phyloP scores from a whole-genome alignment of 2,888 invertebrate species.

The Cantharis flavilabris region DNA sequence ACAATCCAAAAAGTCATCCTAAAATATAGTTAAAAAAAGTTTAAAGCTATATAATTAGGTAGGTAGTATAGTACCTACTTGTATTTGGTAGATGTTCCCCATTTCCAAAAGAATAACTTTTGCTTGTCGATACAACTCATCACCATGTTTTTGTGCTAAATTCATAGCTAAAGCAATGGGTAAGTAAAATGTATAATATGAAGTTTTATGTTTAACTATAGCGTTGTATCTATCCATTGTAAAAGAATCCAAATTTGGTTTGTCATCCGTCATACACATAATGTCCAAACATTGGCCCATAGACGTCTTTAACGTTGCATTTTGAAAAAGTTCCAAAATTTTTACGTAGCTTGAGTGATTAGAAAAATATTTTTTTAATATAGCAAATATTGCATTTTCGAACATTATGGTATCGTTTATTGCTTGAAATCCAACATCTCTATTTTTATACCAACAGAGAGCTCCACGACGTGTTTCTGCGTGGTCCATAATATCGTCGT shows the following conservation, averaged over 20 bases:
- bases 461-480: slow-evolving; percentile 82
- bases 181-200: slow-evolving; percentile 92
- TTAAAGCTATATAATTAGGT: neutral
- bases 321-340: slow-evolving; percentile 82
- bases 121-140: slow-evolving; percentile 81
- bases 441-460: slow-evolving; percentile 86
- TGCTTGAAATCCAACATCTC: slow-evolving; percentile 73
- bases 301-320: slow-evolving; percentile 72
- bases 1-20: slow-evolving; percentile 90
- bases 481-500: slow-evolving; percentile 92
- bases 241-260: slow-evolving; percentile 70
- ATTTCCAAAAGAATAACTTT: slow-evolving; percentile 87
- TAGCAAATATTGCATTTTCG: slow-evolving; percentile 58
- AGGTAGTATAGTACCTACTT: slow-evolving; percentile 62
- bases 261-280: slow-evolving; percentile 61
- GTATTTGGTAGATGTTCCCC: slow-evolving; percentile 95
- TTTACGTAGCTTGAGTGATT: slow-evolving; percentile 76
- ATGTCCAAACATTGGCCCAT: slow-evolving; percentile 85
- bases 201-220: slow-evolving; percentile 90
- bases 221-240: slow-evolving; percentile 86
- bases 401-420: slow-evolving; percentile 86
- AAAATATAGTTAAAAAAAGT: slow-evolving; percentile 22
- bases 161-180: slow-evolving; percentile 89
- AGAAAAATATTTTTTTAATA: slow-evolving; percentile 80
- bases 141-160: slow-evolving; percentile 77